These are phyloP conservation scores for Hyperoplus lanceolatus DNA, from an alignment of 2,797 vertebrate species.

Conservation along the genomic window DNA sequence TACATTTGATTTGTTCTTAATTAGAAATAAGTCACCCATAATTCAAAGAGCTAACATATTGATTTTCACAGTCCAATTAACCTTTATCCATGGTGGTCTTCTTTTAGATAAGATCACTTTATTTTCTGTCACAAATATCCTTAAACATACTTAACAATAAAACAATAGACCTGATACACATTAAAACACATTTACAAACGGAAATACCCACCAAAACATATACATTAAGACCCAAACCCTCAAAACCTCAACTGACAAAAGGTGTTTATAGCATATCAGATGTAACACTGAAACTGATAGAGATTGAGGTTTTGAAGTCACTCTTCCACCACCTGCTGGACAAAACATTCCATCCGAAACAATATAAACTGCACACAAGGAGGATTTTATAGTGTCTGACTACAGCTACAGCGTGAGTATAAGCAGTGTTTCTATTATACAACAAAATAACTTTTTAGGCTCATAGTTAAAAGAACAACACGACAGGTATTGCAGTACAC, in stretches of 20 bases:
- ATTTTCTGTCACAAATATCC: no score
- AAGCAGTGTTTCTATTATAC: background rate
- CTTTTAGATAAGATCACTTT: background rate
- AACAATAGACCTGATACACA: no score
- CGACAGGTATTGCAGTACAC: background rate
- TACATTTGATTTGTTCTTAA: background rate
- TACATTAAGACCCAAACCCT: no score
- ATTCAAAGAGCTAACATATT: background rate
- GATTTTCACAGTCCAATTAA: background rate
- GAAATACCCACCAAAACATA: no score
- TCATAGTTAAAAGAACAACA: background rate
- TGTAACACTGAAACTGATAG: background rate
- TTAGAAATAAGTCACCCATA: background rate
- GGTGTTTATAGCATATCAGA: no score
- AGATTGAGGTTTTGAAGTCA: background rate
- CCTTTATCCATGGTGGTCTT: background rate
- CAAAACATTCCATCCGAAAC: background rate
- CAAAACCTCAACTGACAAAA: no score
- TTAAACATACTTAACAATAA: no score
- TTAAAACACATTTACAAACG: no score
- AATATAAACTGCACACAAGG: background rate
- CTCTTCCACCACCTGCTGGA: conserved; percentile 57
- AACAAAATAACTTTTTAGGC: background rate
- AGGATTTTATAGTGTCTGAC: background rate
- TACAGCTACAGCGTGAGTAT: background rate